Base-by-base conservation (phyloP, 1,140 invertebrate genomes). In the Drosophila quadrilineata region DNA sequence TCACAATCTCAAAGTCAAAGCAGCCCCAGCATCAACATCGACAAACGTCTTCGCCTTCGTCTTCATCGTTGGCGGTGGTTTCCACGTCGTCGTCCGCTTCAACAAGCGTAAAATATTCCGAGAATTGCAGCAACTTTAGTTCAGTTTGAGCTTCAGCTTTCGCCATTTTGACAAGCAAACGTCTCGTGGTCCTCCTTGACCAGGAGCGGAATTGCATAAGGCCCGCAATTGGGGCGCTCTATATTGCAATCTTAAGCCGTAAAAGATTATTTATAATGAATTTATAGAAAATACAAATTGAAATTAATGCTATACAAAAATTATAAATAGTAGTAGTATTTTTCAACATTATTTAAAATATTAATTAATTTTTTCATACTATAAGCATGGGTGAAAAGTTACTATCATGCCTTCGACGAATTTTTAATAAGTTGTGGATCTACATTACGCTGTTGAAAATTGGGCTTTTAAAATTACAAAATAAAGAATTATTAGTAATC, bases 71-170 rank as follows among this genome's bases (percentile, higher is more conserved):
- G 80, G 70, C 73, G 80, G 80, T 85, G 71, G 79, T 71, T 86
- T 79, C 67, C 58, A 58, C 69, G 59, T 58, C 75, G 70, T 85
- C 71, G 79, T 74, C 77, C 74, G 66, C 77, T 63, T 74, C 79
- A 84, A 79, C 79, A 77, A 85, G 79, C 79, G 79, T 85, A 85
- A 85, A 75, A 85, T 85, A 85, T 85, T 85, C 79, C 79, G 43
- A 68, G 79, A 85, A 85, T 75, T 85, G 79, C 80, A 85, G 70
- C 77, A 76, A 79, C 79, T 85, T 85, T 64, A 46, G 76, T 74
- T 80, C 40, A 40, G 63, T 43, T 40, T 67, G 56, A 58, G 77
- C 45, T n/a, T n/a, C n/a, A n/a, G n/a, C 79, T 77, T 84, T 74
- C 77, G 70, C 64, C 56, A 79, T 71, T 75, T 71, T 46, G 66